Evolutionary conservation across 2,888 invertebrate genomes (phyloP), one percentile per base, ranked within the genome.

Genomic region (Polietes domitor): DNA sequence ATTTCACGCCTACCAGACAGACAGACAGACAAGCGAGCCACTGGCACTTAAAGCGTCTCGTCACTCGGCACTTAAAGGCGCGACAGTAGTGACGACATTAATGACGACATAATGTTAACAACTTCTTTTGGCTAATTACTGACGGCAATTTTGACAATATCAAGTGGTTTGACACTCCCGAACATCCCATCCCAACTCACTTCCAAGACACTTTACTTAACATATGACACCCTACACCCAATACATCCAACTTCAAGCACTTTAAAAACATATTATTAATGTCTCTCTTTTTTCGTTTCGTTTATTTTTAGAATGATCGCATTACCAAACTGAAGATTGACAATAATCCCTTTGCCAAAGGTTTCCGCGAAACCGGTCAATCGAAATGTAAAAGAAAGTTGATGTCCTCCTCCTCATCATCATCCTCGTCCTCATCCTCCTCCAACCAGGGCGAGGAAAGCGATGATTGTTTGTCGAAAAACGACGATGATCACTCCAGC

Each of bases 291-390:
- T 9, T 73, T 76, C 28, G 47, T 15, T 43, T 80, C 63, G 21
- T 78, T 47, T 63, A 65, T 58, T 88, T 91, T 92, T 93, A 97
- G 96, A 97, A 97, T 90, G 96, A 96, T 87, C 94, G 96, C 91
- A 97, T 98, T 87, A 98, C 97, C 10, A 96, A 97, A 89, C 91
- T 98, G 89, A 98, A 98, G 92, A 98, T 98, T 88, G 96, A 98
- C 92, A 95, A 97, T 93, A 98, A 98, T 89, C 98, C 98, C 0
- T 98, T 98, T 92, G 98, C 98, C 1, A 98, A 98, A 93, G 98
- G 98, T 0, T 98, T 98, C 92, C 95, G 98, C 53, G 96, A 97
- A 86, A 95, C 96, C 77, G 98, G 98, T 0, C 95, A 96, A 88
- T 95, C 95, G 0, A 94, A 95, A 77, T 95, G 94, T 91, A 96